Conservation (phyloP, 2,888 invertebrate species). For the Pyrrhia umbra region DNA sequence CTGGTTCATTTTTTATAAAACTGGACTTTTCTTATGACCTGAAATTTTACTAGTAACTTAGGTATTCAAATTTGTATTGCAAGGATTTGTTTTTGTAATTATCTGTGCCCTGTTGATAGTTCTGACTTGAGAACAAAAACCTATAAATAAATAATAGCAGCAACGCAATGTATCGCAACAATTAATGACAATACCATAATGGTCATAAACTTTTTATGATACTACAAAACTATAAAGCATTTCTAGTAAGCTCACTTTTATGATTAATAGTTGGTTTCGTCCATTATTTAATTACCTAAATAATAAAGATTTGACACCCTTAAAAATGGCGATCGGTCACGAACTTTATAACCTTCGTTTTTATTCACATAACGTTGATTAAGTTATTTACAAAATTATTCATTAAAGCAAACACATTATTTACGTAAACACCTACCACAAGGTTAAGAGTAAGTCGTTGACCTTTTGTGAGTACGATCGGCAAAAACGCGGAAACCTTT, state of each 20-base stretch:
- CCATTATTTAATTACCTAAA: slow-evolving; percentile 18
- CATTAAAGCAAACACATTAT: slow-evolving; percentile 12
- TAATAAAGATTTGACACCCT: slow-evolving; percentile 31
- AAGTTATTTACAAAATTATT: slow-evolving; percentile 35
- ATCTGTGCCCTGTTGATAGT: background rate
- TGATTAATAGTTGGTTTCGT: slow-evolving; percentile 22
- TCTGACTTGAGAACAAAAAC: background rate
- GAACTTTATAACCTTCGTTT: slow-evolving; percentile 1
- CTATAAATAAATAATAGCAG: background rate
- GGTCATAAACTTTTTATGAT: slow-evolving; percentile 24
- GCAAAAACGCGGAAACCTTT: background rate
- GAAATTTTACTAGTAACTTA: too few relatives aligned
- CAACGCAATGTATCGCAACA: background rate
- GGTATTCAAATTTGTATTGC: too few relatives aligned
- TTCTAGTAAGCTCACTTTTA: slow-evolving; percentile 24
- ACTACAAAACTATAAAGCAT: background rate
- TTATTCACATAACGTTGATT: slow-evolving; percentile 22
- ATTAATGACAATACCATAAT: slow-evolving; percentile 23
- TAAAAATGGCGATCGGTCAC: slow-evolving; percentile 16
- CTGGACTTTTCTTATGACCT: background rate
- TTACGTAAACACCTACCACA: slow-evolving; percentile 11
- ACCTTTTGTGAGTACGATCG: slow-evolving; percentile 3
- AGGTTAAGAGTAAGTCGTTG: slow-evolving; percentile 24
- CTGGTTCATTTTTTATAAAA: background rate
- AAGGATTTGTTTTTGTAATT: background rate